These are phyloP conservation scores for Clarias platycephalus DNA, from an alignment of 2,797 vertebrate genomes.

Conservation along the genomic window DNA sequence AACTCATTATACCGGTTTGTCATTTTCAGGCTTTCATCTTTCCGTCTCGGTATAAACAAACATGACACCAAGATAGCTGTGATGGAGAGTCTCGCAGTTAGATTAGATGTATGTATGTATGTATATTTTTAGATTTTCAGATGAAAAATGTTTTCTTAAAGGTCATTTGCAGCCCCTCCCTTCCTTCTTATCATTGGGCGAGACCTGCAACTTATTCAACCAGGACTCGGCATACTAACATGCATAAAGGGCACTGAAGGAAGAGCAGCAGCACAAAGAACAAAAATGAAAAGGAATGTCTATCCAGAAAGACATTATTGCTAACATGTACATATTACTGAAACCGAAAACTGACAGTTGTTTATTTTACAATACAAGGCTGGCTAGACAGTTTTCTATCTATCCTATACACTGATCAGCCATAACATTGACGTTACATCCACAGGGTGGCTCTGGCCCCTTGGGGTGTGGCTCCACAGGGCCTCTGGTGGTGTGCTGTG, in stretches of 20 bases:
- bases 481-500: too few relatives aligned
- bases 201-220: background rate
- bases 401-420: too few relatives aligned
- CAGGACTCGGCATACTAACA: background rate
- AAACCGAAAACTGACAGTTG: background rate
- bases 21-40: slow-evolving; percentile 20
- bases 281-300: background rate
- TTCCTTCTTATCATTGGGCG: background rate
- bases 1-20: slow-evolving; percentile 22
- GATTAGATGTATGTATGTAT: background rate
- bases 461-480: too few relatives aligned
- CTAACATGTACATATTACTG: background rate
- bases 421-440: too few relatives aligned
- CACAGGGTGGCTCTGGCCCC: too few relatives aligned
- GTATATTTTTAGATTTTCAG: background rate
- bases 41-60: slow-evolving; percentile 29
- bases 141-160: slow-evolving; percentile 2
- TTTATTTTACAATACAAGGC: too few relatives aligned
- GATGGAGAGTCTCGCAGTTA: slow-evolving; percentile 11
- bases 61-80: slow-evolving; percentile 20
- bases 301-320: background rate
- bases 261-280: background rate
- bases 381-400: too few relatives aligned
- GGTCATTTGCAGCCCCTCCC: background rate
- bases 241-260: background rate